Evolutionary conservation across 2,797 vertebrate species (phyloP).

Genomic region (Leptodactylus fallax): DNA sequence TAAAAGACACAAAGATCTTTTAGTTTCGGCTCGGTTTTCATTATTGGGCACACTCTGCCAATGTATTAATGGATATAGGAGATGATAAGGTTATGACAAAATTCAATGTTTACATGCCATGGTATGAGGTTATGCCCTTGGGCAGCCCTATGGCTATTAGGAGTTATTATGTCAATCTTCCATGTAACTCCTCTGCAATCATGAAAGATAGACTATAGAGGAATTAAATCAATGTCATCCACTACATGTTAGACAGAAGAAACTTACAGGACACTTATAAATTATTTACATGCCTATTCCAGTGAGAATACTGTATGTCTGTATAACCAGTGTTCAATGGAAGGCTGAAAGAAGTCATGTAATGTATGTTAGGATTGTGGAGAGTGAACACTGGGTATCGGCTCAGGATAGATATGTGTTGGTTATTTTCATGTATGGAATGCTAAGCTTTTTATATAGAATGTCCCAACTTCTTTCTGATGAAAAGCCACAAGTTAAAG

Average conservation of each 20-base stretch:
- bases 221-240: not conserved
- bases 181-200: not conserved
- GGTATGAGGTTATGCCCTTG: not conserved
- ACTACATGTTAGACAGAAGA: not conserved
- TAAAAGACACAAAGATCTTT: not conserved
- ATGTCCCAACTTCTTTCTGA: not conserved
- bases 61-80: not conserved
- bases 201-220: not conserved
- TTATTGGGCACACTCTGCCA: no score
- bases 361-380: not conserved
- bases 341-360: not conserved
- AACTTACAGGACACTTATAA: no score
- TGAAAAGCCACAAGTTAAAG: not conserved
- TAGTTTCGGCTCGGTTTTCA: not conserved
- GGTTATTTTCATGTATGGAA: not conserved
- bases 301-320: no score
- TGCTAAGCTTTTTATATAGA: no score
- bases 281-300: no score
- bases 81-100: conserved; percentile 1
- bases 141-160: not conserved
- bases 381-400: not conserved
- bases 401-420: not conserved
- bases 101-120: not conserved
- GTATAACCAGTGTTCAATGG: no score
- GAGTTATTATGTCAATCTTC: no score